Base-by-base conservation (phyloP, 2,113 vertebrate species). In the Dicentrarchus labrax region DNA sequence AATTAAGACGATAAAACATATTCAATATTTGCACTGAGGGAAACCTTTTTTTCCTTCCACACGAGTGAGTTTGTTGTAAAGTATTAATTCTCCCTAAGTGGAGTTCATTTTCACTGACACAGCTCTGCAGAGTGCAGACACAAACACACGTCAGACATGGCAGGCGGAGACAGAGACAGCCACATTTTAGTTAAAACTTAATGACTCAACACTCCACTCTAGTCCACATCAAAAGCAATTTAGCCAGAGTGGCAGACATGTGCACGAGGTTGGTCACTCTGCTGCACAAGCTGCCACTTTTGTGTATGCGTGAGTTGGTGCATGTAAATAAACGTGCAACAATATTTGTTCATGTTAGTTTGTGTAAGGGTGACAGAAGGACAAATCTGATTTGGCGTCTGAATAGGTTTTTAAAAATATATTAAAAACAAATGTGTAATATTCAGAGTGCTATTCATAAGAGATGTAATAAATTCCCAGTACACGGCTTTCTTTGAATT, bases 121-220 rank as follows among this genome's bases (percentile, higher is more conserved):
- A 41, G 89, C 82, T 76, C 75, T 30, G 78, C 80, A 83, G 85
- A 90, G 78, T 54, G 83, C 86, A 59, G 75, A 84, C 83, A 86
- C 82, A 76, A 83, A 84, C 86, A 83, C 79, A 62, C 13, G 84
- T 90, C 91, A 74, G 75, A 80, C 80, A 67, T 22, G 78, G 68
- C 82, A 19, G 80, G 41, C 80, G 19, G 68, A 60, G 48, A 81
- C 72, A 43, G 16, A 6, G 82, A 88, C 83, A 8, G 73, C 62
- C 67, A 72, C 78, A 24, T 57, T 72, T 43, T 2, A 76, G 64
- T 80, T 66, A 61, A 80, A 87, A 89, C 73, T 79, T 86, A 89
- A 90, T 93, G 95, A 94, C 86, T 94, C 87, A 71, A 87, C 86
- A 85, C 87, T 86, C 71, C 53, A 0, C 73, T 72, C 61, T 7